phyloP scores from a whole-genome alignment of 2,888 invertebrate genomes.

The Urechis unicinctus region DNA sequence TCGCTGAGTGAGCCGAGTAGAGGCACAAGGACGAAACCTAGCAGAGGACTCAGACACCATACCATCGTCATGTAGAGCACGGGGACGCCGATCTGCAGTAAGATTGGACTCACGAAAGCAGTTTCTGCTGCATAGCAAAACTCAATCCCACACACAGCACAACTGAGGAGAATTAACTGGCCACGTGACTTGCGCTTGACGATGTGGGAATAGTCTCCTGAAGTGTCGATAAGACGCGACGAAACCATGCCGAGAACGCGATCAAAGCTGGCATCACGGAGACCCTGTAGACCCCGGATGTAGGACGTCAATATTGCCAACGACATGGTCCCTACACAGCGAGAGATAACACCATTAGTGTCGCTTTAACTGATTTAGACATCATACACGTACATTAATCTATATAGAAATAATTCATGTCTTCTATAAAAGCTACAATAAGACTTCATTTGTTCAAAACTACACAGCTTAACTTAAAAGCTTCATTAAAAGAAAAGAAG shows the following conservation, averaged over 20 bases:
- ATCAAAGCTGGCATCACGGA: constrained; percentile 25
- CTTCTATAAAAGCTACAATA: too few relatives aligned
- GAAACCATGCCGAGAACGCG: constrained; percentile 22
- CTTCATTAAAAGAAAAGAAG: too few relatives aligned
- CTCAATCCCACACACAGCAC: constrained; percentile 95
- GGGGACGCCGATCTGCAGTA: constrained; percentile 82
- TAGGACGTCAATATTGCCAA: constrained; percentile 35
- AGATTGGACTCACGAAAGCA: constrained; percentile 89
- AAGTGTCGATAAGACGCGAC: not conserved
- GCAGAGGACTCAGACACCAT: constrained; percentile 88
- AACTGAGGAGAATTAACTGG: constrained; percentile 72
- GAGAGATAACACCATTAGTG: too few relatives aligned
- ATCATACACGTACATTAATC: too few relatives aligned
- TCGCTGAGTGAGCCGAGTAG: constrained; percentile 87
- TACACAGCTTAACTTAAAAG: too few relatives aligned
- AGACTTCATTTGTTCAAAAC: too few relatives aligned
- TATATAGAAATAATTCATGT: too few relatives aligned
- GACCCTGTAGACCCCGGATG: constrained; percentile 31
- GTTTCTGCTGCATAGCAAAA: constrained; percentile 97
- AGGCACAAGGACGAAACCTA: constrained; percentile 91
- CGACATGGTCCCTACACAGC: too few relatives aligned
- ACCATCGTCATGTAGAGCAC: constrained; percentile 91
- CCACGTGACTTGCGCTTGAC: constrained; percentile 49
- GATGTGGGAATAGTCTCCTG: constrained; percentile 15
- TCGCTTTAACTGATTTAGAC: too few relatives aligned